These are phyloP conservation scores for Hipposideros larvatus DNA, from an alignment of 2,797 vertebrate genomes.

Conservation along the genomic window DNA sequence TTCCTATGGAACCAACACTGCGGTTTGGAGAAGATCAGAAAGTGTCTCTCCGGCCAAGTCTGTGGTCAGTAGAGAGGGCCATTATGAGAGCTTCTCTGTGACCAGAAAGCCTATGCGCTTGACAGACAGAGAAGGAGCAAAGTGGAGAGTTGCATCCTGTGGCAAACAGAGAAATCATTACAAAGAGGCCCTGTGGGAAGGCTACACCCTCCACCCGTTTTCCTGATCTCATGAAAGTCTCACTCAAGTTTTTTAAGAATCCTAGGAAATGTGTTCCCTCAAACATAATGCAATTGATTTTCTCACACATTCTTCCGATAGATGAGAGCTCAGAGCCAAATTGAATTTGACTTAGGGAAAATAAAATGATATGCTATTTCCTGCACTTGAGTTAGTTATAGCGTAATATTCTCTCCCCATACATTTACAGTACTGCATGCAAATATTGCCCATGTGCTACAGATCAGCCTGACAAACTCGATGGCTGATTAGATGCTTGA, in stretches of 20 bases:
- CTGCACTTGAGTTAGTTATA: background rate
- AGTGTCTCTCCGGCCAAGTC: background rate
- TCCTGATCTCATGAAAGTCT: background rate
- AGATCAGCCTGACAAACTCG: background rate
- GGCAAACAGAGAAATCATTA: background rate
- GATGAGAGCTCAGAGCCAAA: conserved; percentile 21
- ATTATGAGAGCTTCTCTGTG: background rate
- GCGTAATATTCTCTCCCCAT: conserved; percentile 10
- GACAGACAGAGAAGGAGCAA: background rate
- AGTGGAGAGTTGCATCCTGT: background rate
- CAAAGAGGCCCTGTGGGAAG: background rate
- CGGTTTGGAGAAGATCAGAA: background rate
- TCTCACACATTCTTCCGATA: background rate
- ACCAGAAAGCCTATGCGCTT: background rate
- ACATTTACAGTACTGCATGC: background rate
- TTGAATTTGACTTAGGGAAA: conserved; percentile 57
- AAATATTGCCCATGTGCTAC: background rate
- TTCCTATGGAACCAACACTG: background rate
- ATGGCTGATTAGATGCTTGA: conserved; percentile 62
- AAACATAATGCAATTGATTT: conserved; percentile 27
- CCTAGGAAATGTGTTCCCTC: background rate
- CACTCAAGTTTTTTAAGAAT: conserved; percentile 18
- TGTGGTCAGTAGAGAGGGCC: background rate
- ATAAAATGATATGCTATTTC: conserved; percentile 46
- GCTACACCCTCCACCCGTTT: background rate